Percentiles rank a stretch among this genome's conserved stretches.
phyloP scores from a whole-genome alignment of 2,113 vertebrate species.

The Petaurus breviceps region DNA sequence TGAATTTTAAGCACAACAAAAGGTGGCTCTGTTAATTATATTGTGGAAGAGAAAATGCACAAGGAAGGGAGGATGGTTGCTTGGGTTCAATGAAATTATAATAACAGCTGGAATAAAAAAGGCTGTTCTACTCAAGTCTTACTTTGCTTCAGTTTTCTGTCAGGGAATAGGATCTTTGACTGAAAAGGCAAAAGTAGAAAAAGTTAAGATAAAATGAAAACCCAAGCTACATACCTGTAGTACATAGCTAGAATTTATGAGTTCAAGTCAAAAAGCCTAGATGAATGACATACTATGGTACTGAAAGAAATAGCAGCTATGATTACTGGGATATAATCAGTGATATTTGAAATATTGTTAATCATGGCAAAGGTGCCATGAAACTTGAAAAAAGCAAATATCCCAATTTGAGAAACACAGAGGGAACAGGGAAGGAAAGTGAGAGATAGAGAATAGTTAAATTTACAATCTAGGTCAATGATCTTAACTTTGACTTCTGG shows the following conservation, averaged over 20 bases:
- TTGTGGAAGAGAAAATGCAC: background rate
- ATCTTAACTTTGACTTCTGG: background rate
- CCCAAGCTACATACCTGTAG: background rate
- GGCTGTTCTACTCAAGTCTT: background rate
- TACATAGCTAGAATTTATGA: background rate
- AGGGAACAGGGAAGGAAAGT: no score
- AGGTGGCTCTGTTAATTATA: background rate
- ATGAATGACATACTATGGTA: background rate
- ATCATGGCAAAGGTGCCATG: background rate
- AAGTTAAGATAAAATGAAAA: background rate
- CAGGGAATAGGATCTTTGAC: background rate
- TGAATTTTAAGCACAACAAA: background rate
- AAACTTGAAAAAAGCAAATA: background rate
- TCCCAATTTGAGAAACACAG: no score
- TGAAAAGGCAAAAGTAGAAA: background rate
- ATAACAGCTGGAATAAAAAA: background rate
- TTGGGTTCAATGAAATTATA: background rate
- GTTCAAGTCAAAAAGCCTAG: background rate
- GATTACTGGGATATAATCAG: background rate
- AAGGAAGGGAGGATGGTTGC: background rate
- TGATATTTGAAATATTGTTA: background rate
- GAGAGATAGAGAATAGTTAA: background rate
- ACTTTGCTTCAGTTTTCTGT: background rate
- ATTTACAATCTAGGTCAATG: background rate
- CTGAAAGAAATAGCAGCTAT: background rate